A percentile compares a stretch with the other conserved stretches of the same genome.
Evolutionary conservation across 2,888 invertebrate genomes (phyloP).

Genomic region (Frankliniella intonsa): DNA sequence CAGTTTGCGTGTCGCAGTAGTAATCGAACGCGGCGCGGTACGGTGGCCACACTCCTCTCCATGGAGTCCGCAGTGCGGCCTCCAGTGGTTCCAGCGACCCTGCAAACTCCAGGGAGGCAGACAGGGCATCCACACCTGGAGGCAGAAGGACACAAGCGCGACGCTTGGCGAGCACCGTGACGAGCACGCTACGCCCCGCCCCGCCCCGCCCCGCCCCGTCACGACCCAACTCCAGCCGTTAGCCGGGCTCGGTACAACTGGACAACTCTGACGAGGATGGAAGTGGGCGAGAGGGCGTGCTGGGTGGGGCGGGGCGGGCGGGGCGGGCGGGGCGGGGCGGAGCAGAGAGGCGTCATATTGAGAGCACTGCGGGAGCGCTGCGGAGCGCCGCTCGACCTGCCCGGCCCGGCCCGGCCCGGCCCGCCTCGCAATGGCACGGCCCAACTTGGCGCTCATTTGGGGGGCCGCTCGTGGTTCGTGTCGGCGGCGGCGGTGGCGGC

Average conservation of each 20-base stretch:
- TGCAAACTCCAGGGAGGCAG: too few species aligned
- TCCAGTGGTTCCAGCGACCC: too few species aligned
- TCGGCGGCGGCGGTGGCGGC: too few species aligned
- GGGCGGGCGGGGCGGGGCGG: background rate
- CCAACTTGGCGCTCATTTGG: slow-evolving; percentile 24
- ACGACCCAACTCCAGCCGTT: background rate
- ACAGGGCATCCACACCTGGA: too few species aligned
- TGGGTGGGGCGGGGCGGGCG: background rate
- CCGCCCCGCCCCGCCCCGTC: too few species aligned
- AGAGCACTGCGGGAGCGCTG: background rate
- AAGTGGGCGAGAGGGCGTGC: background rate
- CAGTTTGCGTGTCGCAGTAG: too few species aligned
- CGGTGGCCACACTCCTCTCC: too few species aligned
- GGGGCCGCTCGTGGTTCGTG: background rate
- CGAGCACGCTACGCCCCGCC: too few species aligned
- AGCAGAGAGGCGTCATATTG: slow-evolving; percentile 1
- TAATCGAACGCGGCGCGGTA: too few species aligned
- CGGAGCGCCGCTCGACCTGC: background rate
- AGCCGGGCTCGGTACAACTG: background rate
- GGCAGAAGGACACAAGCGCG: too few species aligned
- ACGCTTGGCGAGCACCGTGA: too few species aligned
- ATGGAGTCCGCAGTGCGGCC: too few species aligned
- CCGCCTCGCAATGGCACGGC: slow-evolving; percentile 4
- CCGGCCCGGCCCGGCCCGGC: background rate
- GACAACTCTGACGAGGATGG: background rate